Evolutionary conservation across 2,797 vertebrate species (phyloP).

Genomic region (Dermochelys coriacea): DNA sequence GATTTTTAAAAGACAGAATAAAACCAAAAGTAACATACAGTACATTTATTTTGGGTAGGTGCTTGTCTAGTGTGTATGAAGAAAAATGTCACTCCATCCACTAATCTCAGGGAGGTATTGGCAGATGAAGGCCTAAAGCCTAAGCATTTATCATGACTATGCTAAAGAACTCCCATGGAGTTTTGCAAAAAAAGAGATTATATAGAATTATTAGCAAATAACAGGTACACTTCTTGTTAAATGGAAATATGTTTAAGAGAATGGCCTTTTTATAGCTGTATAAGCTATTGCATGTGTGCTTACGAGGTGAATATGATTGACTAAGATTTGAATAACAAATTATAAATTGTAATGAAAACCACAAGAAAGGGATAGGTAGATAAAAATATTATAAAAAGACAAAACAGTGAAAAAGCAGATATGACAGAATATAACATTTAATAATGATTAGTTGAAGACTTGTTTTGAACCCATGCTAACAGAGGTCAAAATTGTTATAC

Average conservation of each 20-base stretch:
- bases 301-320: not conserved
- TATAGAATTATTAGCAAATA: not conserved
- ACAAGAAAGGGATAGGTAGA: not conserved
- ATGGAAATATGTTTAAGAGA: not conserved
- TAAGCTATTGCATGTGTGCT: not conserved
- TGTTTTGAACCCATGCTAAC: not conserved
- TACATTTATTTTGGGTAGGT: not conserved
- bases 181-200: not conserved
- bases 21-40: not conserved
- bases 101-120: not conserved
- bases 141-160: not conserved
- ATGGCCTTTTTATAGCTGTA: not conserved
- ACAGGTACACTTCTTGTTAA: not conserved
- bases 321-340: not conserved
- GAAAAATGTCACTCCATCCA: not conserved
- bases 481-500: not conserved
- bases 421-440: not conserved
- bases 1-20: not conserved
- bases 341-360: not conserved
- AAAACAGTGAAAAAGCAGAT: not conserved
- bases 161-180: not conserved
- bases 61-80: not conserved
- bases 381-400: too few relatives aligned
- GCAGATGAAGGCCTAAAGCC: not conserved
- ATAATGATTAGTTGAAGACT: not conserved